Evolutionary conservation across 2,888 invertebrate genomes (phyloP).

Genomic region (Diploptera punctata): DNA sequence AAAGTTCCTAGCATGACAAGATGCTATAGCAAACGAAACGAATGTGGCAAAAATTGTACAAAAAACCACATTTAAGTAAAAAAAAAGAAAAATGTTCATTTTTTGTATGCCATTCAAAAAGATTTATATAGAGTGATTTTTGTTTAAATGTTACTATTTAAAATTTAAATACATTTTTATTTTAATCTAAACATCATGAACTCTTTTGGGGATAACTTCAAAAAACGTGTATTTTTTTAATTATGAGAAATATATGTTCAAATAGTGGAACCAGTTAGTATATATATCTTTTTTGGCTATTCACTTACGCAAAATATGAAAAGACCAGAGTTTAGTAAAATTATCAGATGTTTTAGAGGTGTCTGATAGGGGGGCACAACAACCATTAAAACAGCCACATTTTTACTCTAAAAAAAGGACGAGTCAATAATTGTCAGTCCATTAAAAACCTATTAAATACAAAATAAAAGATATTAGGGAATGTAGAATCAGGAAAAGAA

Average conservation of each 20-base stretch:
- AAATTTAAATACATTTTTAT: slow-evolving; percentile 23
- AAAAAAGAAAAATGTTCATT: slow-evolving; percentile 19
- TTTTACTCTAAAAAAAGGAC: background rate
- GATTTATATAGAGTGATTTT: slow-evolving; percentile 17
- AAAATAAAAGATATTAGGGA: slow-evolving; percentile 23
- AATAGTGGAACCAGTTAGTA: slow-evolving; percentile 11
- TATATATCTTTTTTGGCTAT: slow-evolving; percentile 11
- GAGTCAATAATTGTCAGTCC: slow-evolving; percentile 16
- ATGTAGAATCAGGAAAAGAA: slow-evolving; percentile 25
- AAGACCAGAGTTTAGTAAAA: background rate
- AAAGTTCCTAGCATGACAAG: slow-evolving; percentile 22
- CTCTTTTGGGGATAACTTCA: slow-evolving; percentile 19
- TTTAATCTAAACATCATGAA: slow-evolving; percentile 27
- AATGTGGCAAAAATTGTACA: slow-evolving; percentile 29
- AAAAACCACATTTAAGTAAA: slow-evolving; percentile 32
- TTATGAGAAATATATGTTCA: slow-evolving; percentile 27
- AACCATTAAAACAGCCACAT: slow-evolving; percentile 25
- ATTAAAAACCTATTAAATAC: slow-evolving; percentile 12
- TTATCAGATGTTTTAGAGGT: background rate
- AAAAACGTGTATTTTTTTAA: background rate
- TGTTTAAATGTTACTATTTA: slow-evolving; percentile 23
- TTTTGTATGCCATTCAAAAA: slow-evolving; percentile 24
- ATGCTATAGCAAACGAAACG: slow-evolving; percentile 12
- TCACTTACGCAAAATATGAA: slow-evolving; percentile 22
- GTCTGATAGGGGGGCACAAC: slow-evolving; percentile 13